Base-by-base conservation (phyloP, 2,888 invertebrate genomes). In the Carterocephalus palaemon region DNA sequence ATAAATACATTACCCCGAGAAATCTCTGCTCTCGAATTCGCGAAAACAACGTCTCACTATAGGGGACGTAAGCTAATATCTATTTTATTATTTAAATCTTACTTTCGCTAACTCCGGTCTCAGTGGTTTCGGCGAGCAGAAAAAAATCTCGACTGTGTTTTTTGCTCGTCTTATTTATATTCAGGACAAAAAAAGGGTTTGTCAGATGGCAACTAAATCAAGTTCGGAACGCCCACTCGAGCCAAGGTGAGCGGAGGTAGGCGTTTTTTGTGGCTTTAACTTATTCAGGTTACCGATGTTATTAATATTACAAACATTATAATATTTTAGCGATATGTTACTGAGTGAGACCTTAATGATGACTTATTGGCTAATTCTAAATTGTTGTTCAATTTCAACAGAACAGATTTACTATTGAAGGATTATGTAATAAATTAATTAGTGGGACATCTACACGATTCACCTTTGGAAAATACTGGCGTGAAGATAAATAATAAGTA, bases 131-230 rank as follows among this genome's bases (percentile, higher is more conserved):
- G 55, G 67, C 55, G 62, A 60, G 64, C n/a, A 65, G 70, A 66
- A 71, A 72, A 73, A 78, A 78, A 69, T 56, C 69, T 65, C 66
- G 68, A 69, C 67, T 74, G 68, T 70, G 69, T 75, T 75, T 76
- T 81, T 81, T 77, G 70, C 66, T 65, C 62, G 67, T 70, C 75
- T 77, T 83, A 83, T 85, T 82, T 83, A 80, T 82, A 79, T 83
- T 82, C 80, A 75, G 79, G 74, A 76, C 76, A 83, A 84, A 84
- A 76, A 84, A 83, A 81, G 82, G 83, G 81, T 82, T 78, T 74
- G 80, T 81, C 79, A 77, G 82, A 77, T 79, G 73, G 80, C 73
- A 73, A 79, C 77, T 78, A 80, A 84, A 82, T 83, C 82, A 81
- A 77, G 75, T 78, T 81, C 66, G 75, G 72, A 59, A 70, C 81